Base-by-base conservation (phyloP, 2,888 invertebrate genomes). In the Agrotis ipsilon region DNA sequence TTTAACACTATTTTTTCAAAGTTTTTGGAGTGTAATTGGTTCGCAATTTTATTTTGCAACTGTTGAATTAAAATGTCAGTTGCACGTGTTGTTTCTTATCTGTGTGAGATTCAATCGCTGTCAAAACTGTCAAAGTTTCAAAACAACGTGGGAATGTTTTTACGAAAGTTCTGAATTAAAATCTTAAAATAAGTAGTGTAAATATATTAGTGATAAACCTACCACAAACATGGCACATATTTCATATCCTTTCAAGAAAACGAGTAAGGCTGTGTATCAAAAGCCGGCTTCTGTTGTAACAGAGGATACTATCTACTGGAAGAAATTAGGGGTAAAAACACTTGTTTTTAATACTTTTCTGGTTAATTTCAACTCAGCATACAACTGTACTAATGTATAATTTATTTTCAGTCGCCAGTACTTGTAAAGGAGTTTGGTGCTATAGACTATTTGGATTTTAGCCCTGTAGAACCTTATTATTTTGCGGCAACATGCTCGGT, bases 401-500 rank as follows among this genome's bases (percentile, higher is more conserved):
- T 75, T 11, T 52, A 54, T 64, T 93, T 94, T 71, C 90, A 95
- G 99, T 96, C 97, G 71, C 98, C 99, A 39, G 98, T 98, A 3
- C 96, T 98, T 51, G 97, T 98, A 0, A 99, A 99, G 92, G 99
- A 99, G 93, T 98, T 98, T 93, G 99, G 99, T 27, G 97, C 98
- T 0, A 98, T 99, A 67, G 98, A 99, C 89, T 98, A 98, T 88
- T 97, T 99, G 55, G 98, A 99, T 91, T 98, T 99, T 90, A 98
- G 98, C 75, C 98, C 98, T 0, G 97, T 98, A 14, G 98, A 98
- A 88, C 99, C 99, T 0, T 97, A 98, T 94, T 97, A 98, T 91
- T 98, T 99, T 95, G 99, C 99, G 11, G 98, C 99, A 21, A 99
- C 99, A 67, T 98, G 98, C 90, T 99, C 99, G 0, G 98, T 98